Percentiles rank a stretch among this genome's conserved stretches.
Evolutionary conservation across 30 jellyfish, hydroid and myxozoan species (phyloP).

Genomic region (Rhopilema esculentum): DNA sequence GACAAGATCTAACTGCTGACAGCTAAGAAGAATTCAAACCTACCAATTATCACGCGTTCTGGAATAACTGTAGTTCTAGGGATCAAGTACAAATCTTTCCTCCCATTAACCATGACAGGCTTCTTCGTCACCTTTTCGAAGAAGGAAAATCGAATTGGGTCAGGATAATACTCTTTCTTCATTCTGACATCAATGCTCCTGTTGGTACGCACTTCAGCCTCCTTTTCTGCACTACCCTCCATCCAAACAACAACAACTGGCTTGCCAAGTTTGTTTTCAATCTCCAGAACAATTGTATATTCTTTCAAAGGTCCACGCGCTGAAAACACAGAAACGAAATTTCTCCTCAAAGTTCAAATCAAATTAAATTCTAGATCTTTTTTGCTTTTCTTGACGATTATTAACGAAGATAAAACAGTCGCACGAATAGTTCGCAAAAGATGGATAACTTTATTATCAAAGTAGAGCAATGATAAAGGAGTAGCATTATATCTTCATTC

Average conservation of each 20-base stretch:
- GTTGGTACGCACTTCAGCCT: neutral
- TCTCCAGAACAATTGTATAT: neutral
- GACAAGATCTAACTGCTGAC: too few relatives aligned
- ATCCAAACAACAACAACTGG: conserved; percentile 1
- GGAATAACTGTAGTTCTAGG: conserved; percentile 17
- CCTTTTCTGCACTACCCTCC: neutral
- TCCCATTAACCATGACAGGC: conserved; percentile 4
- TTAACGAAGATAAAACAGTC: too few relatives aligned
- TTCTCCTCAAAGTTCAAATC: too few relatives aligned
- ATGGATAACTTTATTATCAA: too few relatives aligned
- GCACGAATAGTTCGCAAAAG: too few relatives aligned
- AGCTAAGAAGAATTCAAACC: neutral
- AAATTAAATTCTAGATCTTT: too few relatives aligned
- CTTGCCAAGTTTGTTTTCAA: neutral
- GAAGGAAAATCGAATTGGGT: neutral
- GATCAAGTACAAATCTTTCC: conserved; percentile 16
- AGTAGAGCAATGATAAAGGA: neutral
- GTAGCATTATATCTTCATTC: neutral
- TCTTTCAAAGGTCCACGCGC: neutral
- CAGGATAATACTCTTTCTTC: neutral
- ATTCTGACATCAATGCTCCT: neutral
- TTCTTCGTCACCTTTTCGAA: conserved; percentile 2
- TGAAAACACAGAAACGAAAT: neutral
- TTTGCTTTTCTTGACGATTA: too few relatives aligned
- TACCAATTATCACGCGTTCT: conserved; percentile 32